phyloP scores from a whole-genome alignment of 2,797 vertebrate species.

The Dendrocincla tyrannina region DNA sequence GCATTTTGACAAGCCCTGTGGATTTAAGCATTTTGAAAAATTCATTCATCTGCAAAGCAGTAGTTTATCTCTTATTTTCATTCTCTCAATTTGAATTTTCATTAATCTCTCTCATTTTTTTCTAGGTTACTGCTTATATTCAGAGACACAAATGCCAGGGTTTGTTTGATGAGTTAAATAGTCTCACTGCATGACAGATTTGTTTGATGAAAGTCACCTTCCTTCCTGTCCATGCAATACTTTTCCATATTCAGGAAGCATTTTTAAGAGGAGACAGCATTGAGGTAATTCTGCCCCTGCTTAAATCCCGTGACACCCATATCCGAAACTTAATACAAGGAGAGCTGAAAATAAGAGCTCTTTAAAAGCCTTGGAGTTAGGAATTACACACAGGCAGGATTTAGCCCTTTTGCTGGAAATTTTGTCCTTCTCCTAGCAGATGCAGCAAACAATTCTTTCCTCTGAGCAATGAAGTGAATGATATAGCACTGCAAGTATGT shows the following conservation, averaged over 20 bases:
- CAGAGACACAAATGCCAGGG: slow-evolving; percentile 2
- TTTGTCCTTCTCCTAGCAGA: neutral
- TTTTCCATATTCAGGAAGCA: slow-evolving; percentile 63
- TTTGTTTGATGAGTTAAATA: slow-evolving; percentile 51
- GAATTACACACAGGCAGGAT: slow-evolving; percentile 10
- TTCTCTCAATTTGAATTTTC: slow-evolving; percentile 54
- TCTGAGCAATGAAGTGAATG: neutral
- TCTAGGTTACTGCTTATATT: slow-evolving; percentile 30
- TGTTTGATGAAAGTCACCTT: slow-evolving; percentile 67
- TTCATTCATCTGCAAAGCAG: slow-evolving; percentile 17
- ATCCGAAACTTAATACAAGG: slow-evolving; percentile 18
- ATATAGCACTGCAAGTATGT: neutral
- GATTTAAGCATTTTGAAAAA: neutral
- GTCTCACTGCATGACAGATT: slow-evolving; percentile 55
- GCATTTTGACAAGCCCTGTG: slow-evolving; percentile 27
- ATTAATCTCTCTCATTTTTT: slow-evolving; percentile 45
- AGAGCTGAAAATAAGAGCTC: slow-evolving; percentile 27
- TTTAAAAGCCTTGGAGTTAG: slow-evolving; percentile 22
- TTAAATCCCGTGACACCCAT: slow-evolving; percentile 49
- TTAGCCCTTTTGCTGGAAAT: neutral
- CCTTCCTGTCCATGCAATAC: slow-evolving; percentile 56
- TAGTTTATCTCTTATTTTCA: slow-evolving; percentile 41
- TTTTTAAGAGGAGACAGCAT: slow-evolving; percentile 53
- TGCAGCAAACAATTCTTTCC: neutral
- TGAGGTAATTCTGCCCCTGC: slow-evolving; percentile 51